Percentiles rank a stretch among this genome's conserved stretches.
These are phyloP conservation scores for Cylas formicarius DNA, from an alignment of 1,140 invertebrate species.

Conservation along the genomic window DNA sequence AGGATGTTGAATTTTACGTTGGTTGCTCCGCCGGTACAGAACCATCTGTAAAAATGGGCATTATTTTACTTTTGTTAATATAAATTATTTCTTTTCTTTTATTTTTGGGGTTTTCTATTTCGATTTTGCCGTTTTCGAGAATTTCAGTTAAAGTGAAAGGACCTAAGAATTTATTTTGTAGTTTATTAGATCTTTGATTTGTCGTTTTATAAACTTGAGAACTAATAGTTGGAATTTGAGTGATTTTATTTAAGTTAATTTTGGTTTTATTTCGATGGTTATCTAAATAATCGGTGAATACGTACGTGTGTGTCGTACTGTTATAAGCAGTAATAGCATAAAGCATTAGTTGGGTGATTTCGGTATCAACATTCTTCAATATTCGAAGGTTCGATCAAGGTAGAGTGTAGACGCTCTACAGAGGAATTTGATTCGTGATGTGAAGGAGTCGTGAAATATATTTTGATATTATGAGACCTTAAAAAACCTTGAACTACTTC, in stretches of 20 bases:
- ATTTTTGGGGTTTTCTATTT: too few species aligned
- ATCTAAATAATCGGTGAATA: slow-evolving; percentile 16
- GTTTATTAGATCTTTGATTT: slow-evolving; percentile 11
- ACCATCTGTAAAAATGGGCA: slow-evolving; percentile 1
- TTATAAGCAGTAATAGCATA: slow-evolving; percentile 25
- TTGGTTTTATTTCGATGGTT: slow-evolving; percentile 6
- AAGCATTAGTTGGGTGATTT: slow-evolving; percentile 12
- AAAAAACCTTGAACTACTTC: slow-evolving; percentile 25
- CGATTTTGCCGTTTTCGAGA: background rate
- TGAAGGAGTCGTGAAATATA: slow-evolving; percentile 36
- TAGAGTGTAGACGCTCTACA: slow-evolving; percentile 29
- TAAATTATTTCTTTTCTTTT: too few species aligned
- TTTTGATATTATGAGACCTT: slow-evolving; percentile 30
- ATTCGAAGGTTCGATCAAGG: slow-evolving; percentile 30
- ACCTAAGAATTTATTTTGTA: slow-evolving; percentile 11
- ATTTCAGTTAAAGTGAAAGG: slow-evolving; percentile 10
- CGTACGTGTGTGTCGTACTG: slow-evolving; percentile 18
- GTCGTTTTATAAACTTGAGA: too few species aligned
- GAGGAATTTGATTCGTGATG: slow-evolving; percentile 36
- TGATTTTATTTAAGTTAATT: slow-evolving; percentile 5
- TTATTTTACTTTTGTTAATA: background rate
- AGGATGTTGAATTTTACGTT: background rate
- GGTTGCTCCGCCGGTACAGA: background rate
- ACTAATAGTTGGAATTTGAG: too few species aligned
- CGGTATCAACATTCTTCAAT: slow-evolving; percentile 22